Evolutionary conservation across 2,113 vertebrate species (phyloP), one percentile per base, ranked within the genome.

Genomic region (Myrmecobius fasciatus): DNA sequence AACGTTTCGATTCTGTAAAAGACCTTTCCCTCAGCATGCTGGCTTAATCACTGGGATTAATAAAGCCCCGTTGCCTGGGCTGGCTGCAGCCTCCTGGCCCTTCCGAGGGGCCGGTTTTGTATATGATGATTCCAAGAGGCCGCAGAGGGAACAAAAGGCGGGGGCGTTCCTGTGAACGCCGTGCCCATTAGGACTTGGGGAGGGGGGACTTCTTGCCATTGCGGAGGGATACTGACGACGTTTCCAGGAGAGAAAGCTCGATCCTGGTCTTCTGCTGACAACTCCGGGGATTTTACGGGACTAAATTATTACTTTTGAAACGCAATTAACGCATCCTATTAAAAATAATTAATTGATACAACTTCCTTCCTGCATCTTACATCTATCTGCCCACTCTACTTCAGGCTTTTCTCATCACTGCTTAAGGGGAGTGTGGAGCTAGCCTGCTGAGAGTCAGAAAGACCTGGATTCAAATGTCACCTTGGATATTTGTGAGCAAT

Each of bases 21-120:
- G 98, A 97, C 90, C 98, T 98, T 98, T 98, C 67, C 98, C 98
- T 97, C 97, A 98, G 98, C 98, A 98, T 98, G 98, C 98, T 98
- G 98, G 98, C 98, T 98, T 98, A 98, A 98, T 98, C 98, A 97
- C 98, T 98, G 96, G 98, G 98, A 98, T 98, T 98, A 98, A 98
- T 98, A 98, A 98, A 98, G 98, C 98, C 97, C 96, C 96, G 98
- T 97, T 17, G 96, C 98, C 97, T 97, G 97, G 94, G 5, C 98
- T 98, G 97, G 52, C 94, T 96, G 97, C 97, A 97, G 97, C 98
- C 98, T 98, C 97, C 95, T 96, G 91, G 54, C 92, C 98, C 98
- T 98, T 98, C 0, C 6, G n/a, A 83, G 67, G 97, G 98, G 43
- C 94, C 97, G 96, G 95, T 94, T 47, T 97, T 96, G 96, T 97